phyloP scores from a whole-genome alignment of 2,888 invertebrate genomes.

The Leucoptera coffeella region DNA sequence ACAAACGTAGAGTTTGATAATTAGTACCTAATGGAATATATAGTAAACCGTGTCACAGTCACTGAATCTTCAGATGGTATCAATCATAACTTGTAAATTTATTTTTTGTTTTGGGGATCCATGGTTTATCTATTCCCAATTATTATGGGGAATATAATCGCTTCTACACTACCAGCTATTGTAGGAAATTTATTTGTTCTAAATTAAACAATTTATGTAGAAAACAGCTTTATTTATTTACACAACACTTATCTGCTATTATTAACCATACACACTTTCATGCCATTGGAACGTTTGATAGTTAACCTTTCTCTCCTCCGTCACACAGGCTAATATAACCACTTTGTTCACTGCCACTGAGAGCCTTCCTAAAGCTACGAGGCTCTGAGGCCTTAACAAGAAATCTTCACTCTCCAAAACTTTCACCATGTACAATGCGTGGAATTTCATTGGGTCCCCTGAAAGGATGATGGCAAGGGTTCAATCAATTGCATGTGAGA shows the following conservation, averaged over 20 bases:
- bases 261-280: conserved; percentile 21
- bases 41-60: no score
- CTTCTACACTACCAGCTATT: no score
- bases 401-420: conserved; percentile 51
- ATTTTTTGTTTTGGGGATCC: no score
- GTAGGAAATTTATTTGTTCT: no score
- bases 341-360: conserved; percentile 74
- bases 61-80: no score
- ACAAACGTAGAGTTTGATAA: no score
- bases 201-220: not conserved
- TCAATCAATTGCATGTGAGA: no score
- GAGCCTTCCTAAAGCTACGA: conserved; percentile 66
- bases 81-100: no score
- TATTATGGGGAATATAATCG: no score
- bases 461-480: no score
- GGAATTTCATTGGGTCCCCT: conserved; percentile 77
- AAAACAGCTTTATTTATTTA: not conserved
- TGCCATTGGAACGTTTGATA: conserved; percentile 59
- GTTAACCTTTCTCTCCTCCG: conserved; percentile 25
- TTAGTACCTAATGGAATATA: no score
- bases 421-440: conserved; percentile 70
- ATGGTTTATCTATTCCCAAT: no score
- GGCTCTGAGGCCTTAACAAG: conserved; percentile 38
- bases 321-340: conserved; percentile 59
- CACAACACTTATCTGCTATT: not conserved